Conservation (phyloP, 2,797 vertebrate genomes). For the Tenualosa thibaudeaui region DNA sequence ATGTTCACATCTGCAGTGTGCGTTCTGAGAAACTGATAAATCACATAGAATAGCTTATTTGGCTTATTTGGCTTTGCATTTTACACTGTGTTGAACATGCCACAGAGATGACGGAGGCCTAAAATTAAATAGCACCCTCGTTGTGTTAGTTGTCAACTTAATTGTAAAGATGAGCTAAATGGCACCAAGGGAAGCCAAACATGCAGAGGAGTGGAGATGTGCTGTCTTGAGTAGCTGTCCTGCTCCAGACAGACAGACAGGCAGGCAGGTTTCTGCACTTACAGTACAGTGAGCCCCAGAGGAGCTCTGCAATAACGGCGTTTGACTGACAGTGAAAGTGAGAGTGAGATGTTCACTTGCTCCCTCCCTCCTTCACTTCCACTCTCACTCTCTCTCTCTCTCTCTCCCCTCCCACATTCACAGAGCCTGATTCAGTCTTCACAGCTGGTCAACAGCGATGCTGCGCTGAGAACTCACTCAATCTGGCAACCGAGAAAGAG, state of each 20-base stretch:
- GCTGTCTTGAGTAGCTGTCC: neutral
- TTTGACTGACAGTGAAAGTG: conserved; percentile 18
- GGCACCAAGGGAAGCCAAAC: neutral
- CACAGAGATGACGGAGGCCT: neutral
- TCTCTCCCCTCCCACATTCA: conserved; percentile 20
- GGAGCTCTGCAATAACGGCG: neutral
- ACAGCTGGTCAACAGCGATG: conserved; percentile 28
- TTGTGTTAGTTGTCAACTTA: neutral
- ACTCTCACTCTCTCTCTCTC: neutral
- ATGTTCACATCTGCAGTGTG: neutral
- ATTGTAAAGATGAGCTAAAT: neutral
- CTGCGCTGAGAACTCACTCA: conserved; percentile 26
- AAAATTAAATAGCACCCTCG: neutral
- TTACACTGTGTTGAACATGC: neutral
- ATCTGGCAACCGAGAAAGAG: conserved; percentile 40
- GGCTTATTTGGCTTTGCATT: neutral
- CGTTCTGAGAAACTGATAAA: neutral
- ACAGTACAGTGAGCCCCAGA: neutral
- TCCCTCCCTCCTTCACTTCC: neutral
- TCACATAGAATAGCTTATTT: neutral
- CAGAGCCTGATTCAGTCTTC: conserved; percentile 30
- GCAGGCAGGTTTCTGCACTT: neutral
- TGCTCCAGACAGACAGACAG: neutral
- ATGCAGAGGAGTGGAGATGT: neutral
- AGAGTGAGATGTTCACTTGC: neutral